A percentile compares a stretch with the other conserved stretches of the same genome.
Conservation (phyloP, 2,113 vertebrate species). For the Oceanites oceanicus region DNA sequence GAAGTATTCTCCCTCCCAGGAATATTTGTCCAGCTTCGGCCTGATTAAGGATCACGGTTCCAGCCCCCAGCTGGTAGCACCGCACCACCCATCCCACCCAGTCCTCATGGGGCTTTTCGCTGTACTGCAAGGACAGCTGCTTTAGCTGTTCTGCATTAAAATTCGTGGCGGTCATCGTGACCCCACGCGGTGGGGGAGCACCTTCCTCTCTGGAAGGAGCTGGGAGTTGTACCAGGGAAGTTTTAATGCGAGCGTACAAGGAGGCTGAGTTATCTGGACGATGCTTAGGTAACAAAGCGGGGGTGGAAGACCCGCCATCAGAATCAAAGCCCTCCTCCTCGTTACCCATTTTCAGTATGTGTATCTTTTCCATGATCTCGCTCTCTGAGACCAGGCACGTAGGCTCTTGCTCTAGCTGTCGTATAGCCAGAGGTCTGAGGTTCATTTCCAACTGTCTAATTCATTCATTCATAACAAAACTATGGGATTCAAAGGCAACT, state of each 20-base stretch:
- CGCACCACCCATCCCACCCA: not conserved
- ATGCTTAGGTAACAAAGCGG: rapidly evolving
- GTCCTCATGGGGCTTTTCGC: not conserved
- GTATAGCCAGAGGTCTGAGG: not conserved
- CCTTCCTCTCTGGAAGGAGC: not conserved
- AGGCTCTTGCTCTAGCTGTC: not conserved
- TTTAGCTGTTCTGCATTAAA: not conserved
- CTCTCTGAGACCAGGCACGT: not conserved
- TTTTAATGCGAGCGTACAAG: not conserved
- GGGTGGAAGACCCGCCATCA: rapidly evolving
- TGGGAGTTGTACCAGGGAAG: rapidly evolving
- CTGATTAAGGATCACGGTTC: not conserved
- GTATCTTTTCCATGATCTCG: not conserved
- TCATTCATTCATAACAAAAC: not conserved
- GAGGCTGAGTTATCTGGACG: rapidly evolving
- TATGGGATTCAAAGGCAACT: not conserved
- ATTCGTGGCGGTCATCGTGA: not conserved
- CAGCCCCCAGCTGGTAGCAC: not conserved
- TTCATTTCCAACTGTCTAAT: not conserved
- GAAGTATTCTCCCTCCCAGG: not conserved
- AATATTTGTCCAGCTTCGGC: not conserved
- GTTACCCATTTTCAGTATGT: not conserved
- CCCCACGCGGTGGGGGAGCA: rapidly evolving
- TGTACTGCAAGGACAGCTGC: not conserved
- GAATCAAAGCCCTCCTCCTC: not conserved